Conservation (phyloP, 2,888 invertebrate genomes). For the Drosophila anomelani region DNA sequence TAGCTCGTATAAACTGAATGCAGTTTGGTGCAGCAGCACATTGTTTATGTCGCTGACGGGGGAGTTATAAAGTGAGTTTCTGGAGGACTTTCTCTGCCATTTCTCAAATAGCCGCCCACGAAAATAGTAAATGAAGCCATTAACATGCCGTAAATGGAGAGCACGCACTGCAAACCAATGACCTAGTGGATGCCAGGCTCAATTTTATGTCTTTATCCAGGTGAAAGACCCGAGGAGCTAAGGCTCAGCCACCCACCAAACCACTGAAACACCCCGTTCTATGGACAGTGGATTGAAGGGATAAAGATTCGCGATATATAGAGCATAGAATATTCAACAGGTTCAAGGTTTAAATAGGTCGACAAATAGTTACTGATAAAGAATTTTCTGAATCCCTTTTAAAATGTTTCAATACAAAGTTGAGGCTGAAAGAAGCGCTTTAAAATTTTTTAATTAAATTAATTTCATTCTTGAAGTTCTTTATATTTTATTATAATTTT, state of each 20-base stretch:
- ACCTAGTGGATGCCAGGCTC: constrained; percentile 52
- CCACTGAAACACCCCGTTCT: constrained; percentile 1
- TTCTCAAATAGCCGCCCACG: constrained; percentile 34
- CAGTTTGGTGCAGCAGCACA: constrained; percentile 57
- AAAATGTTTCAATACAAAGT: too few species aligned
- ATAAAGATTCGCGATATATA: not conserved
- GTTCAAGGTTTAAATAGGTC: not conserved
- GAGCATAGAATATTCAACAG: not conserved
- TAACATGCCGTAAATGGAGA: constrained; percentile 59
- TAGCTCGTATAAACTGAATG: constrained; percentile 83
- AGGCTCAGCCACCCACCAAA: constrained; percentile 1
- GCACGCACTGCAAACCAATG: constrained; percentile 60
- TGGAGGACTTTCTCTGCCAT: constrained; percentile 25
- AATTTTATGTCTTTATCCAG: constrained; percentile 72
- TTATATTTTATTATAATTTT: not conserved
- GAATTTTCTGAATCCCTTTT: not conserved
- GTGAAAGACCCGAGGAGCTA: constrained; percentile 19
- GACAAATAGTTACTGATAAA: not conserved
- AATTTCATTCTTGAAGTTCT: not conserved
- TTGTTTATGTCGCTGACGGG: constrained; percentile 1
- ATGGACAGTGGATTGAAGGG: not conserved
- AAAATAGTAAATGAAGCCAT: constrained; percentile 55
- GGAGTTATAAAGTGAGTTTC: constrained; percentile 5
- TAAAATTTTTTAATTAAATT: not conserved
- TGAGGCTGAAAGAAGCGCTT: too few species aligned